Base-by-base conservation (phyloP, 1,140 invertebrate genomes). In the Drosophila cardini region DNA sequence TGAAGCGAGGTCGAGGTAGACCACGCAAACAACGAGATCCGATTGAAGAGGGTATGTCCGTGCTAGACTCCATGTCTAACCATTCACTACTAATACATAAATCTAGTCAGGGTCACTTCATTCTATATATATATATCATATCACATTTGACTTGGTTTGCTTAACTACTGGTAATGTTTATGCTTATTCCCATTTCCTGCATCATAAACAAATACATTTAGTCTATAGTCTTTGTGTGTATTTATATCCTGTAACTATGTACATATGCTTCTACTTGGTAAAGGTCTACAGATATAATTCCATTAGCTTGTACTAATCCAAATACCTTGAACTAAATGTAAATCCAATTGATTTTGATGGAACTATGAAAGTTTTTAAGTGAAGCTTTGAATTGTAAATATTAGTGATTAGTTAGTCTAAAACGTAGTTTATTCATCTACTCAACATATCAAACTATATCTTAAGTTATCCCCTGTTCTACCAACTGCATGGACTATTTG, bases 1-100 rank as follows among this genome's bases (percentile, higher is more conserved):
- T 91, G 21, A 93, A 91, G 74, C 85, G 86, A 30, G 91, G 87
- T 15, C 78, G 86, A 43, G 92, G 92, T 3, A 67, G 91, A 34
- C 91, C 91, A 13, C 85, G 91, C 30, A 92, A 92, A 43, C 80
- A 83, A 34, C 89, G 91, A 8, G 83, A 92, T 75, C 87, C 76
- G 0, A 79, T 91, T 1, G 87, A 92, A 74, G 89, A 92, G 68
- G 91, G 89, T 92, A 90, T 89, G 87, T 80, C 50, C 32, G 32
- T 9, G 7, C n/a, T 13, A 30, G 38, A 32, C 30, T 55, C 13
- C 32, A 7, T 43, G 34, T 10, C n/a, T 26, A 21, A 43, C 30
- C 18, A 32, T 55, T 48, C 18, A 70, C 57, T 72, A 73, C 78
- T 77, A 72, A 72, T 46, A 62, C 57, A 57, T 71, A 53, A 10